A percentile compares a stretch with the other conserved stretches of the same genome.
Conservation (phyloP, 2,797 vertebrate genomes). For the Peromyscus melanophrys region DNA sequence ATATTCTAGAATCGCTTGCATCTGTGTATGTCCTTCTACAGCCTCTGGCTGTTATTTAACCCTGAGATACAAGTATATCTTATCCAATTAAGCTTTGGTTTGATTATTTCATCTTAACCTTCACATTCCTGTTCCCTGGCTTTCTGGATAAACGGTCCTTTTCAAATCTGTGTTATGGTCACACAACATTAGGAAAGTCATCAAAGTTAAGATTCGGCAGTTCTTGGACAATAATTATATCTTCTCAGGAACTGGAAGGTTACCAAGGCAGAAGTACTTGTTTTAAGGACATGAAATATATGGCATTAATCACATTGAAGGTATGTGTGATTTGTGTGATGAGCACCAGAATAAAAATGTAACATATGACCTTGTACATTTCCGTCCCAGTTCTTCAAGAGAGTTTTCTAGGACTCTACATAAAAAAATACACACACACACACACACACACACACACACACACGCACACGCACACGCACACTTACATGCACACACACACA, state of each 20-base stretch:
- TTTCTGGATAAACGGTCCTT: neutral
- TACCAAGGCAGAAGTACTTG: constrained; percentile 27
- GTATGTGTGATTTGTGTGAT: neutral
- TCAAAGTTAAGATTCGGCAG: constrained; percentile 22
- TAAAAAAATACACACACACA: neutral
- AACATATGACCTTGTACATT: neutral
- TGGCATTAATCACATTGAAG: neutral
- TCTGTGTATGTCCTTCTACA: neutral
- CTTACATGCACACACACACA: neutral
- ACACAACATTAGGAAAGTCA: constrained; percentile 19
- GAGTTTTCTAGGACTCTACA: neutral
- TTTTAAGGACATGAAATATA: neutral
- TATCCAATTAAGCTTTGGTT: constrained; percentile 61
- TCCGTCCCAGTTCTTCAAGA: neutral
- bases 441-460: neutral
- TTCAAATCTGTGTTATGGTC: constrained; percentile 16
- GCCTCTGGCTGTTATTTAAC: neutral
- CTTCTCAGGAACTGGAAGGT: neutral
- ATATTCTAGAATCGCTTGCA: constrained; percentile 6
- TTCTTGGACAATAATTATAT: constrained; percentile 17
- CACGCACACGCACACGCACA: neutral
- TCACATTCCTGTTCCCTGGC: neutral
- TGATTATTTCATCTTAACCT: constrained; percentile 26
- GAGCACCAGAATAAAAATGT: neutral
- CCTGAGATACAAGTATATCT: neutral